Percentiles rank a stretch among this genome's conserved stretches.
Evolutionary conservation across 2,888 invertebrate species (phyloP).

Genomic region (Metallyticus violacea): DNA sequence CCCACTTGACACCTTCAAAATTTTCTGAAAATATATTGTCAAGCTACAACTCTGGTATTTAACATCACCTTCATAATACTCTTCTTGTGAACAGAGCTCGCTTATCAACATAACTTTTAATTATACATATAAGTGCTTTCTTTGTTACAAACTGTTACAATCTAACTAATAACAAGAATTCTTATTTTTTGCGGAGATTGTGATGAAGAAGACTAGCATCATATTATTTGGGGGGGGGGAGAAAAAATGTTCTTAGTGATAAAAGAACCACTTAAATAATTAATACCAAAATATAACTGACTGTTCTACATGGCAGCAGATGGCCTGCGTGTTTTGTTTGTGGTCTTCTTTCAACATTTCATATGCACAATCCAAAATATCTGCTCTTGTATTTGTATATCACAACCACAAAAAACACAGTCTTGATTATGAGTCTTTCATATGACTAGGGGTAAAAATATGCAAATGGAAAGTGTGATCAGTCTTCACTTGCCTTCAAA

Average conservation of each 20-base stretch:
- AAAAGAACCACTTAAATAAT: not conserved
- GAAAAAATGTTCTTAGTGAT: not conserved
- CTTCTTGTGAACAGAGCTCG: not conserved
- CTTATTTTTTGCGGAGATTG: not conserved
- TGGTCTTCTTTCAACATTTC: not conserved
- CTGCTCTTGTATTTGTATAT: not conserved
- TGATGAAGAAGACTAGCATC: constrained; percentile 1
- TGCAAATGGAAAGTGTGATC: not conserved
- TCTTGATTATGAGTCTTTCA: not conserved
- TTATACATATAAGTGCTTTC: not conserved
- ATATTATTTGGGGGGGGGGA: not conserved
- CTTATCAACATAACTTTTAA: not conserved
- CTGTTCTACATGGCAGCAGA: not conserved
- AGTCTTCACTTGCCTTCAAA: not conserved
- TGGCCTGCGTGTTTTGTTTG: not conserved
- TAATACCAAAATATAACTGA: not conserved
- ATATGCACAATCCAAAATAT: not conserved
- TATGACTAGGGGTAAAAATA: not conserved
- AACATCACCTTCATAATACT: not conserved
- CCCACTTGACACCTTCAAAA: not conserved
- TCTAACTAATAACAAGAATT: not conserved
- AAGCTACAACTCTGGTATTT: not conserved
- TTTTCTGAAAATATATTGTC: not conserved
- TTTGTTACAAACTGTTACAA: not conserved
- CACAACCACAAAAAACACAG: not conserved